Evolutionary conservation across 2,113 vertebrate genomes (phyloP).

Genomic region (Oenanthe melanoleuca): DNA sequence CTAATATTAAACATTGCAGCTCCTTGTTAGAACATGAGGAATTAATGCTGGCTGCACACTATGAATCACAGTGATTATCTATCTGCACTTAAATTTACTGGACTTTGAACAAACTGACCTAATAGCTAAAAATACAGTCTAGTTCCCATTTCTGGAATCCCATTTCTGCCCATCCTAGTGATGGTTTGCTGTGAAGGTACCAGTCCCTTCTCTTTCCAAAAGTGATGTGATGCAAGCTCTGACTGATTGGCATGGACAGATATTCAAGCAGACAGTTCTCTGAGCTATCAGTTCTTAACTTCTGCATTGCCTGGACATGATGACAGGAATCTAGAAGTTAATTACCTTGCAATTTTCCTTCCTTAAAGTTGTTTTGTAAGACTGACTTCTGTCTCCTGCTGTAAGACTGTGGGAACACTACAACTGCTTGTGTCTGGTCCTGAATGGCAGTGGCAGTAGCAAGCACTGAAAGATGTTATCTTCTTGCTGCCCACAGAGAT

Average conservation of each 20-base stretch:
- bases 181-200: background rate
- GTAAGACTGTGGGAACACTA: background rate
- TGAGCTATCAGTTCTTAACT: background rate
- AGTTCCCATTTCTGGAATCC: background rate
- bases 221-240: background rate
- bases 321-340: background rate
- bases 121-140: constrained; percentile 30
- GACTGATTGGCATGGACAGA: background rate
- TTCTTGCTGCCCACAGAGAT: background rate
- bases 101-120: constrained; percentile 24
- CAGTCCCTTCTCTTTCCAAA: background rate
- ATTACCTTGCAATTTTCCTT: background rate
- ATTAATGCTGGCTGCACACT: background rate
- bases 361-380: background rate
- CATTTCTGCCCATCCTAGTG: background rate
- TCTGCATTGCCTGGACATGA: background rate
- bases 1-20: background rate
- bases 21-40: constrained; percentile 14
- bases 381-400: background rate
- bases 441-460: background rate
- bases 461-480: background rate
- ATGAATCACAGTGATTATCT: constrained; percentile 12
- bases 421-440: background rate
- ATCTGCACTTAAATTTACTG: constrained; percentile 5
- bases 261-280: background rate